Percentiles rank a stretch among this genome's conserved stretches.
Evolutionary conservation across 2,113 vertebrate species (phyloP).

Genomic region (Colistium nudipinnis): DNA sequence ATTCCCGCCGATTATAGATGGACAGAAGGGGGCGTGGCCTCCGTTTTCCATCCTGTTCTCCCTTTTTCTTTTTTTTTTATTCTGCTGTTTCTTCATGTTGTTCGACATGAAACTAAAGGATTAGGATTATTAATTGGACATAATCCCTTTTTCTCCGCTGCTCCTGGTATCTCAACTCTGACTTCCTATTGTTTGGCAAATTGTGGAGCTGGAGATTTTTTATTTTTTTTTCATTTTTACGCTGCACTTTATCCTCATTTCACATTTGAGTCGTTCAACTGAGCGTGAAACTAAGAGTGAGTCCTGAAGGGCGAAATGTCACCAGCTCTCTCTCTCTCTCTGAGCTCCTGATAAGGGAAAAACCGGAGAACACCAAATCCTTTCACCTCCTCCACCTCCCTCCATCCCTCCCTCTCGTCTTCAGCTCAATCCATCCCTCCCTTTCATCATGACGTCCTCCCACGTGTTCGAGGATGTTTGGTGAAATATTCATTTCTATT

Average conservation of each 20-base stretch:
- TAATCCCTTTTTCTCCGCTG: slow-evolving; percentile 38
- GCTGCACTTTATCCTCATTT: slow-evolving; percentile 44
- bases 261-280: slow-evolving; percentile 34
- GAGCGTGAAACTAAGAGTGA: slow-evolving; percentile 58
- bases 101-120: slow-evolving; percentile 27
- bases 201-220: slow-evolving; percentile 36
- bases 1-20: too few species aligned
- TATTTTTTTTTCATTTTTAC: not conserved
- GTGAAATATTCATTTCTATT: too few species aligned
- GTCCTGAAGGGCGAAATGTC: slow-evolving; percentile 59
- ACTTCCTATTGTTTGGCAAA: slow-evolving; percentile 23
- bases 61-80: too few species aligned
- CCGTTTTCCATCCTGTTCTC: too few species aligned
- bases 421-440: too few species aligned
- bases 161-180: slow-evolving; percentile 4
- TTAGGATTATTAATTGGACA: slow-evolving; percentile 58
- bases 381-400: not conserved
- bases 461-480: too few species aligned
- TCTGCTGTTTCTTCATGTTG: slow-evolving; percentile 29
- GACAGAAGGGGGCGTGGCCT: too few species aligned
- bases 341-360: too few species aligned
- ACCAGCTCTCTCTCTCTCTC: not conserved
- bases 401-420: too few species aligned
- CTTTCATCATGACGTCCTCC: too few species aligned
- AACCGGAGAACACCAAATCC: not conserved